Base-by-base conservation (phyloP, 2,888 invertebrate species). In the Ectobius pallidus region DNA sequence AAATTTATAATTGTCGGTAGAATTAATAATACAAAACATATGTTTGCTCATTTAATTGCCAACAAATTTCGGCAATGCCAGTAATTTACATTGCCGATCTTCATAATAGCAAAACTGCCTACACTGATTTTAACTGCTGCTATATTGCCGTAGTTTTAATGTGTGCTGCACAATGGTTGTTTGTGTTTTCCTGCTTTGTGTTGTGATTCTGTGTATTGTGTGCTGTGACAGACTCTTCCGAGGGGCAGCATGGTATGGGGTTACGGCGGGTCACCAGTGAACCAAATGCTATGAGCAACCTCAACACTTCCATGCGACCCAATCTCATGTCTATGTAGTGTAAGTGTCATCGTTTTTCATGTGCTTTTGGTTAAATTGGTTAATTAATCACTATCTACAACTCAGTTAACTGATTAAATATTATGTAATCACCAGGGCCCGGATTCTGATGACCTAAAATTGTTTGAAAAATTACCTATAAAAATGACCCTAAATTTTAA, bases 251-350 rank as follows among this genome's bases (percentile, higher is more conserved):
- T 27, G 25, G 44, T 14, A 65, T 63, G 46, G 69, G 69, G 16
- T 61, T 73, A 42, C 67, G 73, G n/a, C 39, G 73, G 11, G 73
- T 73, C 32, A 73, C 73, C 58, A 73, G 73, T 32, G 73, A 70
- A 32, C 73, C 73, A 18, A 22, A 70, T 49, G 67, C 70, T 25
- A 73, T 73, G 72, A 44, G 46, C 65, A 71, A 71, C 22, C 49
- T 32, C 22, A 30, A 46, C 34, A 42, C 61, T 25, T 25, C 39
- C 3, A 44, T 34, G 61, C 18, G 34, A 20, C 69, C 69, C 34
- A 61, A 52, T 42, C 72, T 62, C 32, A 44, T 58, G 58, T 52
- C 72, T 14, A 42, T 72, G 34, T 69, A 62, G 62, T 18, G 44
- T 65, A 58, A 46, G 27, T 30, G 30, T n/a, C 2, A 9, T 7